Base-by-base conservation (phyloP, 2,888 invertebrate genomes). In the Tetragonisca angustula region DNA sequence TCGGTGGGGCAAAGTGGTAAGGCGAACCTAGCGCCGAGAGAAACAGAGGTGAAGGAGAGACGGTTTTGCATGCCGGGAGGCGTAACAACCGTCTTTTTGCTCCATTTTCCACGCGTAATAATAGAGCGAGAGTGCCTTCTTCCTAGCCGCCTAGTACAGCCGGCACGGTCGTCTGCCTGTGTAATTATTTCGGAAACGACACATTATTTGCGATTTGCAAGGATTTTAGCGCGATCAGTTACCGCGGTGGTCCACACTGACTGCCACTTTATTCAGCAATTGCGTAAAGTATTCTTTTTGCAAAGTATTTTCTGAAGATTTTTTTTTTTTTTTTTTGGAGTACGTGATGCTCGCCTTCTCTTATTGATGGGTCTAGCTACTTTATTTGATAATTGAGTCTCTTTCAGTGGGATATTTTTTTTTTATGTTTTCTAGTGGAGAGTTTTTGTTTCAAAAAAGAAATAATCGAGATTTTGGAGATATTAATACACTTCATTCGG, bases 31-130 rank as follows among this genome's bases (percentile, higher is more conserved):
- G 43, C 9, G 43, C 1, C 43, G 27, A 9, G 9, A 43, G 2
- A 43, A 9, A 9, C 32, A 15, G 59, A n/a, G 36, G 69, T 67
- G 49, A 54, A n/a, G n/a, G 36, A 52, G 74, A 52, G n/a, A 49
- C 36, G 21, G 21, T 19, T 21, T 64, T 64, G 56, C 74, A 75
- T 59, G 72, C 69, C 65, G 69, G 69, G 15, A 68, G 67, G 62
- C 59, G 24, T 36, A 52, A 61, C 56, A 9, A 56, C 24, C 65
- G n/a, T 65, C 49, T 76, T 62, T 65, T 59, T 54, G 32, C 67
- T 72, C 5, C 43, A 62, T 36, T 69, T 76, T 65, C 81, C n/a
- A 50, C 50, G 56, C 43, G 70, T 77, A 77, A 81, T 81, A 77
- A 81, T 75, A 81, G 78, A 68, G 78, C 56, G 13, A 27, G 13